These are phyloP conservation scores for Diploptera punctata DNA, from an alignment of 2,888 invertebrate species.

Conservation along the genomic window DNA sequence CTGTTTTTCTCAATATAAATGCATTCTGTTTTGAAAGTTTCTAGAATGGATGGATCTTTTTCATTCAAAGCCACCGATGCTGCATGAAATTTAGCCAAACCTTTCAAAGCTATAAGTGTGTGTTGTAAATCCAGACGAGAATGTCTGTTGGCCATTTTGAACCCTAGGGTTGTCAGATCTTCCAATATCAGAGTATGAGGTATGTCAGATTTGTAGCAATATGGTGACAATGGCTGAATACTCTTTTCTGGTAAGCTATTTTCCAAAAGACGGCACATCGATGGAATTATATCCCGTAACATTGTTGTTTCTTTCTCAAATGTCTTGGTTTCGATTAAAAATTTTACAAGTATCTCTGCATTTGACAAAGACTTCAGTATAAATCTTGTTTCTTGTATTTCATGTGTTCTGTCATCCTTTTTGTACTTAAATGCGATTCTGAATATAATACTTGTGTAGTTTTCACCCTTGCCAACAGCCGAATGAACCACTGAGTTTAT, in stretches of 20 bases:
- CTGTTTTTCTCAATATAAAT: not conserved
- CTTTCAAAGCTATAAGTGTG: constrained; percentile 24
- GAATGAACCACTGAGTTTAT: not conserved
- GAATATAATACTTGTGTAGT: constrained; percentile 36
- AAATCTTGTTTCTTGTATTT: not conserved
- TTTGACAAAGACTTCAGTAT: constrained; percentile 31
- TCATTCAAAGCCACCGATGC: constrained; percentile 23
- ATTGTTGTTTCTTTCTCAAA: constrained; percentile 34
- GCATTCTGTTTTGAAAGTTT: not conserved
- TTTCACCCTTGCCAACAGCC: constrained; percentile 38
- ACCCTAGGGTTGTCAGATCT: constrained; percentile 34
- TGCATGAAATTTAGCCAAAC: constrained; percentile 36
- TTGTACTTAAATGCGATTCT: constrained; percentile 6
- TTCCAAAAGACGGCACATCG: not conserved
- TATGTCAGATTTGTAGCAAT: not conserved
- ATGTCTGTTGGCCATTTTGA: constrained; percentile 30
- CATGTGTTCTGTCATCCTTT: not conserved
- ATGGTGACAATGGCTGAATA: not conserved
- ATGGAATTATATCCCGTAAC: constrained; percentile 27
- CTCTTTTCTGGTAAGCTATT: not conserved
- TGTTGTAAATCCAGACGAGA: constrained; percentile 34
- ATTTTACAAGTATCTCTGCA: constrained; percentile 9
- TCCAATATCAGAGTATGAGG: constrained; percentile 31
- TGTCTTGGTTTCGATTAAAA: constrained; percentile 10
- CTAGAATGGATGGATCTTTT: constrained; percentile 11